Base-by-base conservation (phyloP, 2,888 invertebrate species). In the Steinernema hermaphroditum region DNA sequence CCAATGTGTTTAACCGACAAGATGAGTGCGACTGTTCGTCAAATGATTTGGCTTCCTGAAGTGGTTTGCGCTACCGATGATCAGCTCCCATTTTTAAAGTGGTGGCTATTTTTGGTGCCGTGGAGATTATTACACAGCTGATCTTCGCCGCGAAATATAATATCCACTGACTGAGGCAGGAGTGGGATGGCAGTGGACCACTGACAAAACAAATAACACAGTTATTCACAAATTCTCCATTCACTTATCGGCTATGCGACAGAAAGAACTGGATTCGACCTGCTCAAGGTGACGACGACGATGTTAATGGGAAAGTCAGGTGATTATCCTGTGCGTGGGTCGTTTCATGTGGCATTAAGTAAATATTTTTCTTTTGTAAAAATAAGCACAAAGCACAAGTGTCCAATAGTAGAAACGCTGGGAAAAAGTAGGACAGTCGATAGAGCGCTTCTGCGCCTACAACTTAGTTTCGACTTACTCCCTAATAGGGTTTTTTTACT, bases 151-250 rank as follows among this genome's bases (percentile, higher is more conserved):
- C 6, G 19, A 46, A 46, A n/a, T n/a, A n/a, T n/a, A n/a, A n/a
- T n/a, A n/a, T n/a, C n/a, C n/a, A n/a, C n/a, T 46, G 29, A 62
- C 2, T 29, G 14, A 54, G 54, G 27, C 2, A 16, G 9, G 29
- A 2, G 32, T 6, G 34, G 14, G 62, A 29, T 62, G 32, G 34
- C 62, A 32, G 32, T 32, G 8, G 9, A n/a, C 12, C 16, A 27
- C 19, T 62, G 62, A 62, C 32, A 62, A 62, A 62, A 32, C 62
- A 62, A 62, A 62, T 62, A 62, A 62, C 32, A 32, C 19, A 62
- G 27, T 62, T 62, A 62, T 62, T 29, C 62, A 62, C 62, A 62
- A 62, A 32, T 62, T 62, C 32, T 9, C 32, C 24, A 6, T 62
- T 4, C 46, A 16, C 4, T 46, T n/a, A n/a, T 19, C n/a, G 46